Evolutionary conservation across 2,888 invertebrate species (phyloP).

Genomic region (Sesamia inferens): DNA sequence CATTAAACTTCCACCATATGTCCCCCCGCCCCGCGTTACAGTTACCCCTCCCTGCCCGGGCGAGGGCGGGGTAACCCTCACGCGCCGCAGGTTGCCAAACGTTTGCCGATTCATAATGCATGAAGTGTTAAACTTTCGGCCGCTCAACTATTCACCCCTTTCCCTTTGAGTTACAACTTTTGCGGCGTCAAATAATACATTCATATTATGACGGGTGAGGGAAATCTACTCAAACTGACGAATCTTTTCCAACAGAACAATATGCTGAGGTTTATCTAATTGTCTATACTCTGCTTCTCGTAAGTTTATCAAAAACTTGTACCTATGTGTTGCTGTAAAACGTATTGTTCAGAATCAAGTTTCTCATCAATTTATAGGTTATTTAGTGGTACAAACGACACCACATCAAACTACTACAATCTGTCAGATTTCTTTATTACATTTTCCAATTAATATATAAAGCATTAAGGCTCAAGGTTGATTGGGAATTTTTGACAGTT

Average conservation of each 20-base stretch:
- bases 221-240: constrained; percentile 40
- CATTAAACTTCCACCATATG: constrained; percentile 63
- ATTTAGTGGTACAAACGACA: too few species aligned
- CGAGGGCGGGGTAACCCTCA: constrained; percentile 20
- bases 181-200: constrained; percentile 61
- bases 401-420: too few species aligned
- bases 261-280: constrained; percentile 13
- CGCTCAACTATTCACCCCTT: constrained; percentile 57
- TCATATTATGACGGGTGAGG: constrained; percentile 53
- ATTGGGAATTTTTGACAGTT: too few species aligned
- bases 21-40: background rate
- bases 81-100: constrained; percentile 63
- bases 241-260: constrained; percentile 47
- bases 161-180: constrained; percentile 55
- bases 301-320: too few species aligned
- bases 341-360: background rate
- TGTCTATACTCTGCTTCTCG: background rate
- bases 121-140: constrained; percentile 64
- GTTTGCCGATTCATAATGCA: constrained; percentile 68
- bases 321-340: background rate
- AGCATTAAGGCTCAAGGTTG: too few species aligned
- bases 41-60: background rate
- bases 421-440: too few species aligned
- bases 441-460: too few species aligned
- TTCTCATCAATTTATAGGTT: too few species aligned